These are phyloP conservation scores for Diaprepes abbreviatus DNA, from an alignment of 2,888 invertebrate genomes.

Conservation along the genomic window DNA sequence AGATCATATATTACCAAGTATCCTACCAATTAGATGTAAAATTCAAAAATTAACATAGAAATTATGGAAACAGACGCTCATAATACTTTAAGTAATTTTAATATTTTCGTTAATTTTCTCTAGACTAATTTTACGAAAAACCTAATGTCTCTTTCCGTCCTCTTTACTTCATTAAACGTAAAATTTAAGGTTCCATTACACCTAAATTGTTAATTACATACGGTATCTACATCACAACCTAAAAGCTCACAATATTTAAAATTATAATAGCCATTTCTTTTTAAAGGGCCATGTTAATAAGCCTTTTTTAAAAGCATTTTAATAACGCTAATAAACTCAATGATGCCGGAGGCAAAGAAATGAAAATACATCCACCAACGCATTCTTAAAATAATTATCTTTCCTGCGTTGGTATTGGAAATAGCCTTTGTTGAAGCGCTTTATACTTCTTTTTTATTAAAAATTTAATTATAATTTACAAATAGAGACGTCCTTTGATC, in stretches of 20 bases:
- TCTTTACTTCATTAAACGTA: not conserved
- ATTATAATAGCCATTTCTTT: conserved; percentile 2
- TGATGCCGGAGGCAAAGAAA: not conserved
- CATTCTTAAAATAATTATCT: not conserved
- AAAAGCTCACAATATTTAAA: not conserved
- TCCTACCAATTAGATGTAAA: too few relatives aligned
- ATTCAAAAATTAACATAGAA: too few relatives aligned
- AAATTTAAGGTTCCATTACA: not conserved
- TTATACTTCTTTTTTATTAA: not conserved
- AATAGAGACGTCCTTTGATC: too few relatives aligned
- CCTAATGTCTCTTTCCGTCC: too few relatives aligned
- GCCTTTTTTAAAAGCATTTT: not conserved
- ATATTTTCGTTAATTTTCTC: too few relatives aligned
- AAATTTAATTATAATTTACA: not conserved
- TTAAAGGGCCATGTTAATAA: conserved; percentile 2
- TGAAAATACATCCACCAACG: conserved; percentile 1
- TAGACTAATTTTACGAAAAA: too few relatives aligned
- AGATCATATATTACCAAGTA: too few relatives aligned
- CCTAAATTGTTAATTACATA: conserved; percentile 2
- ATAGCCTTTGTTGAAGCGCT: not conserved
- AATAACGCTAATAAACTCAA: conserved; percentile 6
- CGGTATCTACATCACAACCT: not conserved
- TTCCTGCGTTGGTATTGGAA: not conserved
- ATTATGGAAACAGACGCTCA: too few relatives aligned
- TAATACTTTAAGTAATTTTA: too few relatives aligned